phyloP scores from a whole-genome alignment of 2,888 invertebrate genomes.

The Drosophila greeni region DNA sequence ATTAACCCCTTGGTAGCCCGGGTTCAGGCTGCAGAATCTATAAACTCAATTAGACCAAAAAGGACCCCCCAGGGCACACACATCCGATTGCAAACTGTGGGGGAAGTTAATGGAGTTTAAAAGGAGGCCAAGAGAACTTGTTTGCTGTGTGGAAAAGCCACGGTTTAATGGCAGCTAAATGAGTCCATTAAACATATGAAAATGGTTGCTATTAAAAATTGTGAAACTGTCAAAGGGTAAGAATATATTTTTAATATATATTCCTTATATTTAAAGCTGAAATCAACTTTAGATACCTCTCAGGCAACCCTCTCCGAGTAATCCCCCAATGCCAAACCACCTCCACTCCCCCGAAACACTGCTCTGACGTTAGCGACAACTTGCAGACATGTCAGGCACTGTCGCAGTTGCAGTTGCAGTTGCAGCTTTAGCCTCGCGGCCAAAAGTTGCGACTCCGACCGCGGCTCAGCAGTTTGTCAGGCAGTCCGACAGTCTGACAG shows the following conservation, averaged over 20 bases:
- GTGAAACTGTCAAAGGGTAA: not conserved
- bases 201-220: not conserved
- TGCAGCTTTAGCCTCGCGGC: conserved; percentile 14
- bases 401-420: conserved; percentile 20
- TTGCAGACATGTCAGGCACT: conserved; percentile 66
- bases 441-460: conserved; percentile 21
- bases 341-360: conserved; percentile 27
- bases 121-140: conserved; percentile 6
- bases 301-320: conserved; percentile 30
- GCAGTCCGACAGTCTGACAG: conserved; percentile 18
- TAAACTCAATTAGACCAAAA: conserved; percentile 69
- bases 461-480: conserved; percentile 60
- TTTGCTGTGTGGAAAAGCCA: not conserved
- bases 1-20: conserved; percentile 55
- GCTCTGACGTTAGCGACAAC: conserved; percentile 61
- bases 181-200: not conserved
- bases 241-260: not conserved
- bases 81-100: conserved; percentile 33
- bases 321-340: conserved; percentile 47
- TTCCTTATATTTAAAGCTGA: not conserved
- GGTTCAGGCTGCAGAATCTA: conserved; percentile 55
- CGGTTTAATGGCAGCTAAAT: not conserved
- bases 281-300: too few relatives aligned
- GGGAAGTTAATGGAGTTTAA: conserved; percentile 31
- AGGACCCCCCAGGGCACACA: conserved; percentile 34